Evolutionary conservation across 2,797 vertebrate genomes (phyloP), one percentile per base, ranked within the genome.

Genomic region (Spinus olivaceus): DNA sequence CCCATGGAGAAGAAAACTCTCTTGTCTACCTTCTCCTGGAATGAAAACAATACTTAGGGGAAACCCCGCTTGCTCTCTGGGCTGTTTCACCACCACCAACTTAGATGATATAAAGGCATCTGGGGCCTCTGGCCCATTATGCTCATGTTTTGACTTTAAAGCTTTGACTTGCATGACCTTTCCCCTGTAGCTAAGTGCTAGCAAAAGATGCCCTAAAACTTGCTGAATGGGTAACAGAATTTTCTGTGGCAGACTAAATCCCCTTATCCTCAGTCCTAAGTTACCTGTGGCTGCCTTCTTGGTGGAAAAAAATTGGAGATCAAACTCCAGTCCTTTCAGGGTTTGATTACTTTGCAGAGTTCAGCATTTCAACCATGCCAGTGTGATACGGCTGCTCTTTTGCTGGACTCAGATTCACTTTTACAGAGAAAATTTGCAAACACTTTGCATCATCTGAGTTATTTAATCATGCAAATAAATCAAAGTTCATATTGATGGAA

Each of bases 1-100:
- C 84, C 79, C 66, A 66, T 7, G 57, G 81, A 78, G 94, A 94
- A 91, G 65, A 90, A 91, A 94, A 86, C 24, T 33, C 63, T 69
- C 73, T 42, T 74, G 44, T 67, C 77, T 88, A 47, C 24, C 78
- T 81, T 81, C 54, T 66, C 76, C 69, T 65, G 44, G 71, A 92
- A 91, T 46, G 61, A 77, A 85, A 96, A 95, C 65, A 72, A 57
- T 33, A 57, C n/a, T 32, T 50, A 25, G 30, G 28, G 65, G 47
- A 81, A 91, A 72, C 46, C 25, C 51, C 2, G 32, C 37, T 15
- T 85, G 60, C 81, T 85, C 64, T 73, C 60, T 59, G 78, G 67
- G 41, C 16, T 60, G 42, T 49, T 85, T 85, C 53, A 89, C 37
- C 42, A 83, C 33, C 42, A 87, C 42, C 39, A 72, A 15, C 19